Percentiles rank a stretch among this genome's conserved stretches.
Evolutionary conservation across 2,888 invertebrate species (phyloP).

Genomic region (Andrena praecox): DNA sequence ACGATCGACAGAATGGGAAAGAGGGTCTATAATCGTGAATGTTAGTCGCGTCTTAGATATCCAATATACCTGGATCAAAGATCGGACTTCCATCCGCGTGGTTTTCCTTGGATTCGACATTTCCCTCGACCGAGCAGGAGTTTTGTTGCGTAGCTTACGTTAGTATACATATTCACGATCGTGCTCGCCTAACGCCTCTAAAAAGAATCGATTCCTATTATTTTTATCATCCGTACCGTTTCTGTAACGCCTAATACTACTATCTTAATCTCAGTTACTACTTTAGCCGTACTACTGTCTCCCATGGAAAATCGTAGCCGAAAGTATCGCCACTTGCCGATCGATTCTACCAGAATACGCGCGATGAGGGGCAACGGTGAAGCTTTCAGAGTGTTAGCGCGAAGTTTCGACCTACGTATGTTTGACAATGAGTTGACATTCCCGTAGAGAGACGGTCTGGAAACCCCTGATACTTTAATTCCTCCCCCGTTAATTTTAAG

Average conservation of each 20-base stretch:
- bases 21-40: constrained; percentile 8
- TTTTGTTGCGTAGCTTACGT: constrained; percentile 43
- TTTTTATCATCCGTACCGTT: constrained; percentile 56
- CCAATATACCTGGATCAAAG: constrained; percentile 12
- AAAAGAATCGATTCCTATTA: constrained; percentile 69
- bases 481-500: constrained; percentile 46
- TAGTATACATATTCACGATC: constrained; percentile 51
- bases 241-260: constrained; percentile 48
- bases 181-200: constrained; percentile 53
- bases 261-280: constrained; percentile 52
- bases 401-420: constrained; percentile 25
- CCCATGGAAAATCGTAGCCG: constrained; percentile 31
- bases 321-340: background rate
- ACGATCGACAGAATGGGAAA: constrained; percentile 16
- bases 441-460: constrained; percentile 55
- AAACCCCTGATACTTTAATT: constrained; percentile 37
- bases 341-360: constrained; percentile 5
- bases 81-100: background rate
- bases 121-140: constrained; percentile 32
- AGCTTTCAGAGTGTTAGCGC: background rate
- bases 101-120: background rate
- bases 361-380: background rate
- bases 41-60: constrained; percentile 35
- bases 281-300: constrained; percentile 33
- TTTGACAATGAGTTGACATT: constrained; percentile 54